These are phyloP conservation scores for Monodelphis domestica DNA, from an alignment of 2,797 vertebrate genomes.

Conservation along the genomic window DNA sequence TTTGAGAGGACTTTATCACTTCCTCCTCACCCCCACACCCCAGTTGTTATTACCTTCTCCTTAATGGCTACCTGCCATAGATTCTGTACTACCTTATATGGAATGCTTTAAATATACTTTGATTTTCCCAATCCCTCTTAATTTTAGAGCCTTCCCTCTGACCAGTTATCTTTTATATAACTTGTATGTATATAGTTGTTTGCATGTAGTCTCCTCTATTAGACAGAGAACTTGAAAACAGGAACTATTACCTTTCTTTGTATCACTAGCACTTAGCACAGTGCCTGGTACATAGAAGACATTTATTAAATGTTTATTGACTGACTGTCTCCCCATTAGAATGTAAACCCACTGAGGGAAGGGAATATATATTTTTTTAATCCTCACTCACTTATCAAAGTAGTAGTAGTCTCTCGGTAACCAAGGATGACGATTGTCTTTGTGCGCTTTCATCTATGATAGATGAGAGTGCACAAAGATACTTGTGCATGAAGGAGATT, in stretches of 20 bases:
- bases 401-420: no score
- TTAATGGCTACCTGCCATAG: not conserved
- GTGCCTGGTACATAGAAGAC: not conserved
- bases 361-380: not conserved
- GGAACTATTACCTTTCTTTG: not conserved
- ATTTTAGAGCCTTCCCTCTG: not conserved
- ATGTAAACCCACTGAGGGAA: not conserved
- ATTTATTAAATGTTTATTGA: not conserved
- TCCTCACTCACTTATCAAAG: not conserved
- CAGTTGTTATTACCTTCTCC: not conserved
- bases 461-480: no score
- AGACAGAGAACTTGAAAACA: not conserved
- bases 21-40: not conserved
- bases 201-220: not conserved
- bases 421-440: no score
- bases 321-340: not conserved
- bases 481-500: no score
- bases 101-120: not conserved
- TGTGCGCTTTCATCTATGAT: no score
- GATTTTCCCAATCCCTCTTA: not conserved
- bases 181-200: not conserved
- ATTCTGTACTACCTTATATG: not conserved
- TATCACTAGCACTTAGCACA: not conserved
- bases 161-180: not conserved
- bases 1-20: not conserved